Evolutionary conservation across 2,888 invertebrate genomes (phyloP).

Genomic region (Diplazon laetatorius): DNA sequence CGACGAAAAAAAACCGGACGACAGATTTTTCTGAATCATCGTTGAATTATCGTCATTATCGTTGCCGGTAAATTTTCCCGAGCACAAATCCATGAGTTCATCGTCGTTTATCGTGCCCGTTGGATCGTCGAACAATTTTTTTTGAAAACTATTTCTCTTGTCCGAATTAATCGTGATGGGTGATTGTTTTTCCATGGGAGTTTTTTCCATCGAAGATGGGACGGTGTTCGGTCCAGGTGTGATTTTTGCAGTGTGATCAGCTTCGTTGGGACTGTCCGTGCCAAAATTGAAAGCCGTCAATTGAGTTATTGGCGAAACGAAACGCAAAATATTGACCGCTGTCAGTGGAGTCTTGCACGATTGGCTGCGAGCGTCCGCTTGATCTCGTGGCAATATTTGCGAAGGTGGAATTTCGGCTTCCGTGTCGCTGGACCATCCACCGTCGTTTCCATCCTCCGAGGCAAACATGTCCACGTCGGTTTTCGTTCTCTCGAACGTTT

Average conservation of each 20-base stretch:
- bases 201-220: slow-evolving; percentile 50
- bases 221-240: slow-evolving; percentile 32
- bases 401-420: slow-evolving; percentile 64
- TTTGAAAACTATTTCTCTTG: slow-evolving; percentile 75
- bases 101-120: slow-evolving; percentile 81
- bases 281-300: slow-evolving; percentile 78
- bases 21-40: slow-evolving; percentile 41
- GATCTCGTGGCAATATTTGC: slow-evolving; percentile 52
- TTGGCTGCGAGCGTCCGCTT: slow-evolving; percentile 62
- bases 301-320: slow-evolving; percentile 83
- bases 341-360: slow-evolving; percentile 71
- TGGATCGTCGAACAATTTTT: slow-evolving; percentile 81
- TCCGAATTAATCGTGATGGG: slow-evolving; percentile 51
- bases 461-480: slow-evolving; percentile 71
- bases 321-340: slow-evolving; percentile 73
- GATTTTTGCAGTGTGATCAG: slow-evolving; percentile 33
- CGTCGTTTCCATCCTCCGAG: slow-evolving; percentile 61
- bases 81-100: slow-evolving; percentile 84
- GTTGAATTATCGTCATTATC: slow-evolving; percentile 19
- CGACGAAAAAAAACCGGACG: slow-evolving; percentile 84
- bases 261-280: slow-evolving; percentile 64
- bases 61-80: slow-evolving; percentile 78
- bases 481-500: slow-evolving; percentile 57
- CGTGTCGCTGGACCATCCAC: slow-evolving; percentile 64
- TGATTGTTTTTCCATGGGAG: slow-evolving; percentile 47